phyloP scores from a whole-genome alignment of 2,797 vertebrate genomes.

The Onychomys leucogaster region DNA sequence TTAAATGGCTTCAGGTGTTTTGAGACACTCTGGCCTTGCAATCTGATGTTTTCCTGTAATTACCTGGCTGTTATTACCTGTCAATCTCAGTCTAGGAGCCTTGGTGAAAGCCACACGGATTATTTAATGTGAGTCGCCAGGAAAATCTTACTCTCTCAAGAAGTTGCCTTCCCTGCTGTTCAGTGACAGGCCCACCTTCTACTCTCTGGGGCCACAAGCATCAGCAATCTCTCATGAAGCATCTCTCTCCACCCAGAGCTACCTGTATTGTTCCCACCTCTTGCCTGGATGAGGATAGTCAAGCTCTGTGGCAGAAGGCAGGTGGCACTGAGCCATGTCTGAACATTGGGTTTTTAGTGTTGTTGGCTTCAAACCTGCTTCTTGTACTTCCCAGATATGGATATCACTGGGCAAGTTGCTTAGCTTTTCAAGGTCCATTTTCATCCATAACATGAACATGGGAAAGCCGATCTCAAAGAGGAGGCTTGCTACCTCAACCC shows the following conservation, averaged over 20 bases:
- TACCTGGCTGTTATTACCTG: conserved; percentile 83
- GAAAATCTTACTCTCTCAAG: conserved; percentile 78
- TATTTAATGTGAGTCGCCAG: conserved; percentile 76
- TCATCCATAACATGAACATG: background rate
- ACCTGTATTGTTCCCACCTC: no score
- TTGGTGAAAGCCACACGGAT: conserved; percentile 72
- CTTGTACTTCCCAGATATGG: background rate
- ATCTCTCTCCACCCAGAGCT: background rate
- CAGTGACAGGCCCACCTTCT: background rate
- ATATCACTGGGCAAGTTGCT: background rate
- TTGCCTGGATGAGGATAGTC: background rate
- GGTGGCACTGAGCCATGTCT: background rate
- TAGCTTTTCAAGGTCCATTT: background rate
- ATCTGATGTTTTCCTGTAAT: conserved; percentile 80
- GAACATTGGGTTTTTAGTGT: background rate
- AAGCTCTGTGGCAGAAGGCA: background rate
- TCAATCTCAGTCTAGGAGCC: conserved; percentile 77
- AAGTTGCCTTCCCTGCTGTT: conserved; percentile 38
- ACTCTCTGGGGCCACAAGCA: background rate
- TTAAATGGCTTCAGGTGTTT: conserved; percentile 74
- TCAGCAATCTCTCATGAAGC: background rate
- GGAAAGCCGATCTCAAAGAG: background rate
- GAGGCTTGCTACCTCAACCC: background rate
- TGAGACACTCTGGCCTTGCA: conserved; percentile 78
- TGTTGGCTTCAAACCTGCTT: conserved; percentile 4